Base-by-base conservation (phyloP, 1,140 invertebrate species). In the Spodoptera litura region DNA sequence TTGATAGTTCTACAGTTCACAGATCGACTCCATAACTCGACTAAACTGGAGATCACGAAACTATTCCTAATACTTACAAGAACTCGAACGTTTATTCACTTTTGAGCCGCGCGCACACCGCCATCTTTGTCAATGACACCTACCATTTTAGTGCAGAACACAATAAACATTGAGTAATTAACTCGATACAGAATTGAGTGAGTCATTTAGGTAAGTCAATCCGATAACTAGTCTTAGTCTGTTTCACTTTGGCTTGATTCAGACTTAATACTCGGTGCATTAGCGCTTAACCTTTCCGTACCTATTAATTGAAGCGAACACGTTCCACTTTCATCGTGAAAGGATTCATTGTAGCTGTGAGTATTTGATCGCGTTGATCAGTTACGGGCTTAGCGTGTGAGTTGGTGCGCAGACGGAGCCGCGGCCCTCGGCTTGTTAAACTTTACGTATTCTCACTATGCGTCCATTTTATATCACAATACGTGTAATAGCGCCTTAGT, bases 1-100 rank as follows among this genome's bases (percentile, higher is more conserved):
- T 78, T 75, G 53, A 53, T 20, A 58, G 61, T 71, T 58, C 56
- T 80, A 80, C 49, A 82, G 75, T 85, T 75, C 83, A 83, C 83
- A 85, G 83, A 87, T 85, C 85, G 73, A 82, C 87, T 85, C 83
- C 85, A 82, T 79, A 83, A 85, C 83, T 84, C 83, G 82, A 85
- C 85, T 89, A 87, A 85, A 83, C 75, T 85, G 87, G 88, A 92
- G 92, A 93, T 93, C 92, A 93, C 88, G 81, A 87, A 85, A 88
- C 88, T 93, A 92, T 87, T 81, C 58, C 88, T 93, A 93, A 89
- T 86, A 83, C 88, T 88, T 91, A 92, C 78, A 86, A 25, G 85
- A 78, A 87, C 76, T 76, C 62, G 73, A 71, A 81, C 25, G 49
- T 61, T 80, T 4, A 25, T 61, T 61, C 66, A 59, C 58, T 27